A percentile compares a stretch with the other conserved stretches of the same genome.
These are phyloP conservation scores for Malacoctenus gilli DNA, from an alignment of 2,797 vertebrate genomes.

Conservation along the genomic window DNA sequence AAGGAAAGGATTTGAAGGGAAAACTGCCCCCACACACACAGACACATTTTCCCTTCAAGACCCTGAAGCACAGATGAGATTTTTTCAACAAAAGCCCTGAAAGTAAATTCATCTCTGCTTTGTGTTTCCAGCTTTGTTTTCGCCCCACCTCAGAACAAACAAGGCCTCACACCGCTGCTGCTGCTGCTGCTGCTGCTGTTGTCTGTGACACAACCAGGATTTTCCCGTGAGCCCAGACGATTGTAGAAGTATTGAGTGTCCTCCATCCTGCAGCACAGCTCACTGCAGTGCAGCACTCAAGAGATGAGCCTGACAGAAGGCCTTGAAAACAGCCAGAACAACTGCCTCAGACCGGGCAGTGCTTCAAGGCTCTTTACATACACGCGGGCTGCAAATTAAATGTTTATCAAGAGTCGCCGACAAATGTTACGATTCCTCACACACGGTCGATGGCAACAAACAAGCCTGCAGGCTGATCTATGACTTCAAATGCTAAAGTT, in stretches of 20 bases:
- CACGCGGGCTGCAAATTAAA: neutral
- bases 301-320: slow-evolving; percentile 10
- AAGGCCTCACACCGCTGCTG: neutral
- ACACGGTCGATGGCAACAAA: too few relatives aligned
- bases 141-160: neutral
- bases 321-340: slow-evolving; percentile 8
- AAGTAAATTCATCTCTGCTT: slow-evolving; percentile 38
- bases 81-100: slow-evolving; percentile 54
- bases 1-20: too few relatives aligned
- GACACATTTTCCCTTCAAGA: slow-evolving; percentile 19
- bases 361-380: slow-evolving; percentile 4
- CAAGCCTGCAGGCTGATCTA: too few relatives aligned
- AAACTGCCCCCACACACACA: slow-evolving; percentile 39
- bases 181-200: too few relatives aligned
- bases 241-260: slow-evolving; percentile 5
- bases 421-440: too few relatives aligned
- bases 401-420: neutral
- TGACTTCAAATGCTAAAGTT: too few relatives aligned
- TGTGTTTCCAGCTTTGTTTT: neutral
- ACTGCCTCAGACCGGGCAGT: slow-evolving; percentile 1
- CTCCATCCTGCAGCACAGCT: slow-evolving; percentile 9
- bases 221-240: slow-evolving; percentile 10
- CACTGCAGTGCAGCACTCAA: slow-evolving; percentile 4
- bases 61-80: slow-evolving; percentile 39
- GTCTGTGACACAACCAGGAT: slow-evolving; percentile 6